Evolutionary conservation across 2,888 invertebrate genomes (phyloP).

Genomic region (Campoplex nolae): DNA sequence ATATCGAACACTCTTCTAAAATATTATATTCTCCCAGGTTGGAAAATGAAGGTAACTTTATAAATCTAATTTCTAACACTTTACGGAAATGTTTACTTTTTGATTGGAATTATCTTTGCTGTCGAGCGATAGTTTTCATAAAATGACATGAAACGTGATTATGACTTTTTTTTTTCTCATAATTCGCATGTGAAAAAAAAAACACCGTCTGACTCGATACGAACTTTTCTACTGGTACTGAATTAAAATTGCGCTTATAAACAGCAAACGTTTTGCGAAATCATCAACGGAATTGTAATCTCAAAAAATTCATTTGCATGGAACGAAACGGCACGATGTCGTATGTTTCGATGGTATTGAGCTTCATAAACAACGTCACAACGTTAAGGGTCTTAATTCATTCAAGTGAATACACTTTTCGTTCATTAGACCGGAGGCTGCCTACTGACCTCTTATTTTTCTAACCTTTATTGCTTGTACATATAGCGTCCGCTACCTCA

Average conservation of each 20-base stretch:
- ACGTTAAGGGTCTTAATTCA: background rate
- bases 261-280: background rate
- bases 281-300: background rate
- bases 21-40: too few relatives aligned
- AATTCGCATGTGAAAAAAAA: too few relatives aligned
- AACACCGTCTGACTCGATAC: conserved; percentile 20
- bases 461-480: background rate
- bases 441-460: background rate
- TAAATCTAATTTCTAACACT: too few relatives aligned
- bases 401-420: background rate
- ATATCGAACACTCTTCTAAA: too few relatives aligned
- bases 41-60: too few relatives aligned
- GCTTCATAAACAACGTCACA: background rate
- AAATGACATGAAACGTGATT: background rate
- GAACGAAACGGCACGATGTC: background rate
- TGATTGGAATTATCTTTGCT: background rate
- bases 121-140: background rate
- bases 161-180: background rate
- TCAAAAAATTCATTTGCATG: background rate
- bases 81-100: too few relatives aligned
- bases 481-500: background rate
- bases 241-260: background rate
- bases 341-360: background rate
- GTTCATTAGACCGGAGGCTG: too few relatives aligned
- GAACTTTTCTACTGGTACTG: conserved; percentile 21